Evolutionary conservation across 2,888 invertebrate genomes (phyloP).

Genomic region (Drosophila borealis): DNA sequence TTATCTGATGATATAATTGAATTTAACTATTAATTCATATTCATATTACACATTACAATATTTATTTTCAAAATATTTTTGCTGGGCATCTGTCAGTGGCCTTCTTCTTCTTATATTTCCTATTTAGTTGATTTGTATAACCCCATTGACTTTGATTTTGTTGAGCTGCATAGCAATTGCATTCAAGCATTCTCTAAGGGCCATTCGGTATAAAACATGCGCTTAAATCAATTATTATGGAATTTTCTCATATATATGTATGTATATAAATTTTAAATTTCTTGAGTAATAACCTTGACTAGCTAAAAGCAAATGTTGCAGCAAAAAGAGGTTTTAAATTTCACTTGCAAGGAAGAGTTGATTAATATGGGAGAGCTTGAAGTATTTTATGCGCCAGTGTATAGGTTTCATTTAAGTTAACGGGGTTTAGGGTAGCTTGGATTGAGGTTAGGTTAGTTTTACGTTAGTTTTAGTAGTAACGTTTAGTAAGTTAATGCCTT

Average conservation of each 20-base stretch:
- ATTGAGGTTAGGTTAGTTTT: not conserved
- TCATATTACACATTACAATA: not conserved
- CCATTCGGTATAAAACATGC: constrained; percentile 32
- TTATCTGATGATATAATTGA: too few species aligned
- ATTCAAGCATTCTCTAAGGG: constrained; percentile 16
- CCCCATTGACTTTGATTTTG: constrained; percentile 21
- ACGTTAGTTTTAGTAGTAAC: not conserved
- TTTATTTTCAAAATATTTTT: not conserved
- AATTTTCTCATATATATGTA: constrained; percentile 5
- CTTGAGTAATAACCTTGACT: not conserved
- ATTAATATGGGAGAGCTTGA: not conserved
- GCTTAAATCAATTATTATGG: constrained; percentile 44
- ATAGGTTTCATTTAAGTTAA: not conserved
- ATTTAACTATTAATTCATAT: not conserved
- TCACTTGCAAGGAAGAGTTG: not conserved
- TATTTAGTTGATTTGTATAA: constrained; percentile 12
- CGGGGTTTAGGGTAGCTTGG: too few species aligned
- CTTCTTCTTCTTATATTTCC: not conserved
- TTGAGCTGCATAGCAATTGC: constrained; percentile 27
- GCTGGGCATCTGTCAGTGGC: constrained; percentile 2
- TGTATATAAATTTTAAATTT: not conserved
- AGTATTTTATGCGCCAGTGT: not conserved
- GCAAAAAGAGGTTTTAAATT: not conserved
- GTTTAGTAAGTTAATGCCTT: not conserved
- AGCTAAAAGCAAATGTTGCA: not conserved